These are phyloP conservation scores for Microtus oregoni DNA, from an alignment of 2,113 vertebrate genomes.

Conservation along the genomic window DNA sequence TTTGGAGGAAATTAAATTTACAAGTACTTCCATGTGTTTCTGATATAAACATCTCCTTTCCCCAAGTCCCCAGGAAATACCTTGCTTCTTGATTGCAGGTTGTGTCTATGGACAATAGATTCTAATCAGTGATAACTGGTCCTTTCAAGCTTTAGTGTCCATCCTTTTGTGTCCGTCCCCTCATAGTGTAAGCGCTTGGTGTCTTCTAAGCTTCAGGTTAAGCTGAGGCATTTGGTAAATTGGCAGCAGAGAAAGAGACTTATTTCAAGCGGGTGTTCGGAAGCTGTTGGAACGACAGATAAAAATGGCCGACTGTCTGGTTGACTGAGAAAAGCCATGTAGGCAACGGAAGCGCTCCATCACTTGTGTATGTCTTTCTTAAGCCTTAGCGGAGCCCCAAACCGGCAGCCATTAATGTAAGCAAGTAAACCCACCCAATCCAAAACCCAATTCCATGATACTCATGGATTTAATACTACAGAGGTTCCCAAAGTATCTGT, in stretches of 20 bases:
- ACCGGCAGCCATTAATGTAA: not conserved
- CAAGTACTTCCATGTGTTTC: not conserved
- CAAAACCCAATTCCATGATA: not conserved
- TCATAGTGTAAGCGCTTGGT: not conserved
- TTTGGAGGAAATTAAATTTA: not conserved
- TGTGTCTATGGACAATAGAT: not conserved
- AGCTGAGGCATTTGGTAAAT: not conserved
- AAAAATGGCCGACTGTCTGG: not conserved
- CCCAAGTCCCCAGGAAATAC: not conserved
- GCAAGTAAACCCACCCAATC: not conserved
- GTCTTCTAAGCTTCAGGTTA: constrained; percentile 4
- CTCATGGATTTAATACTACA: not conserved
- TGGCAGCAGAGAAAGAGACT: not conserved
- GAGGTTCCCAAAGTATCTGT: not conserved
- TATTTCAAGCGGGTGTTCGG: not conserved
- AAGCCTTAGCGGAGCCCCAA: not conserved
- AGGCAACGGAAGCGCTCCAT: not conserved
- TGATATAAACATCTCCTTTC: constrained; percentile 17
- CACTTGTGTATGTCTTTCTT: not conserved
- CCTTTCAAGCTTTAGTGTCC: not conserved
- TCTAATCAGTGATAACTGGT: not conserved
- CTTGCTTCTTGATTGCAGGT: not conserved
- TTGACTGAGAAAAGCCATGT: not conserved
- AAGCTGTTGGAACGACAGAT: not conserved
- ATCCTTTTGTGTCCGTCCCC: not conserved